Evolutionary conservation across 2,888 invertebrate genomes (phyloP), one percentile per base, ranked within the genome.

Genomic region (Dioctria rufipes): DNA sequence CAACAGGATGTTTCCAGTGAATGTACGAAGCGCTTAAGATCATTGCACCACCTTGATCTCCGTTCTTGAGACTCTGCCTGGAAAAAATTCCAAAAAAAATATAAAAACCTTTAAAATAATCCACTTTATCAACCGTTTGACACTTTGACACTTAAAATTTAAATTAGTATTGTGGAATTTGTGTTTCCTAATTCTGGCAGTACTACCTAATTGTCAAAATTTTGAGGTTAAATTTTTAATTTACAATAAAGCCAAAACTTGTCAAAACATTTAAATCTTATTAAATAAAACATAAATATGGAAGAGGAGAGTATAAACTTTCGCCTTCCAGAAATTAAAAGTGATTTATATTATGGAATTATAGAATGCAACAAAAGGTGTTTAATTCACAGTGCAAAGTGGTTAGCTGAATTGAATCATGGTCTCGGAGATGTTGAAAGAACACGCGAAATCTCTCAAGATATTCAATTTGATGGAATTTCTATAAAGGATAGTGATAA

Each of bases 371-470:
- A 93, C 37, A 93, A 94, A 85, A 92, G 97, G 78, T 95, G 97
- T 51, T 90, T 97, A 73, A 89, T 92, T 83, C 94, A 96, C 86
- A 94, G 94, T 83, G 93, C 94, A 37, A 97, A 96, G 91, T 97
- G 97, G 96, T 90, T 97, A 81, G 92, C 96, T 0, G 97, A 97
- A 89, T 90, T 97, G 87, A 95, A 95, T 88, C 94, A 91, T 87
- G 92, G 96, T 0, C 86, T 97, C 63, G 92, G 92, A 86, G 92
- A 95, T 85, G 90, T 94, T 43, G 92, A 93, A 87, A 86, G 92
- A 11, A 61, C 73, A 4, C 80, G 83, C 84, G 4, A n/a, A 39
- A 88, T 90, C 63, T 90, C 92, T 83, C 92, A 93, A 79, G 86
- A 89, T 63, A 83, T 86, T n/a, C 25, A 25, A 25, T 85, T 84